Conservation (phyloP, 2,888 invertebrate species). For the Teinopalpus imperialis region DNA sequence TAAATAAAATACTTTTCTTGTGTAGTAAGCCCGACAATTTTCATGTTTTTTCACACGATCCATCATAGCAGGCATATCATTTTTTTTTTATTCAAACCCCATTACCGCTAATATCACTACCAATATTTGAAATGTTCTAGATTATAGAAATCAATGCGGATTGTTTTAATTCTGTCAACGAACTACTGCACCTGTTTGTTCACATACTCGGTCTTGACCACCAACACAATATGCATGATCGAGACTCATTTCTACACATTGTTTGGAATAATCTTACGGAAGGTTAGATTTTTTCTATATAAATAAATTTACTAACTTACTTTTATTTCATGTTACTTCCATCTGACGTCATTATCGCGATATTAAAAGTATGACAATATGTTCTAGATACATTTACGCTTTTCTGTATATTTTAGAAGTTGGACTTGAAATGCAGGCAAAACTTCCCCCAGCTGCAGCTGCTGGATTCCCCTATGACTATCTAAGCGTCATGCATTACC, state of each 20-base stretch:
- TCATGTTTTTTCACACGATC: too few species aligned
- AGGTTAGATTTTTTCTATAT: slow-evolving; percentile 44
- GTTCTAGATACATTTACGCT: too few species aligned
- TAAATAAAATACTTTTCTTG: too few species aligned
- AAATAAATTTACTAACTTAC: too few species aligned
- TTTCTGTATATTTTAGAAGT: slow-evolving; percentile 43
- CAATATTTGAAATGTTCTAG: slow-evolving; percentile 46
- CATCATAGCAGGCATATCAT: too few species aligned
- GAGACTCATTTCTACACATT: slow-evolving; percentile 61
- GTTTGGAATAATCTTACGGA: slow-evolving; percentile 59
- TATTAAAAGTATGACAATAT: too few species aligned
- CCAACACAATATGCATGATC: slow-evolving; percentile 70
- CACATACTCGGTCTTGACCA: slow-evolving; percentile 70
- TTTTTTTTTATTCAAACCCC: too few species aligned
- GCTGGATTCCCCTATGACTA: slow-evolving; percentile 67
- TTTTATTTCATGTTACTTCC: too few species aligned
- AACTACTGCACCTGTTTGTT: slow-evolving; percentile 65
- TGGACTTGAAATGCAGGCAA: slow-evolving; percentile 48
- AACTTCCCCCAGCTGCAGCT: slow-evolving; percentile 59
- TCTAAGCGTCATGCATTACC: slow-evolving; percentile 74
- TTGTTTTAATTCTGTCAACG: slow-evolving; percentile 72
- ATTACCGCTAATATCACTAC: too few species aligned
- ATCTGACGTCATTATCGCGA: too few species aligned
- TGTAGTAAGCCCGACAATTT: too few species aligned
- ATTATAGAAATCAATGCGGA: slow-evolving; percentile 51